Conservation (phyloP, 2,888 invertebrate genomes). For the Athalia cordata region DNA sequence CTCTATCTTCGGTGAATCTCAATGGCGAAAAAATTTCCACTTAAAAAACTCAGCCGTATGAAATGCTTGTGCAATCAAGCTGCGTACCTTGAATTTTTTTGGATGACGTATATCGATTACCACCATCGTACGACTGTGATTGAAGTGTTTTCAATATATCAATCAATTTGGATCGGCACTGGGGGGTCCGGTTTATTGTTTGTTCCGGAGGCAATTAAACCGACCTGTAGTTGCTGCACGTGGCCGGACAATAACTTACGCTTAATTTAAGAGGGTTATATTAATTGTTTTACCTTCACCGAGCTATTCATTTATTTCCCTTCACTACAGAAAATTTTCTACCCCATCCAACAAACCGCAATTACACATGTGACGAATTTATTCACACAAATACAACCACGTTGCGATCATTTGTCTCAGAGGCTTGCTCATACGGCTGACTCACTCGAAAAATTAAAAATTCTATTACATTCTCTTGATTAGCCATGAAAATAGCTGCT, state of each 20-base stretch:
- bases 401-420: slow-evolving; percentile 31
- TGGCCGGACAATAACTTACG: neutral
- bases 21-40: neutral
- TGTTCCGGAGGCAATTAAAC: slow-evolving; percentile 7
- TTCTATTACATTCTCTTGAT: slow-evolving; percentile 1
- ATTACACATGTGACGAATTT: slow-evolving; percentile 12
- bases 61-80: no score
- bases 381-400: neutral
- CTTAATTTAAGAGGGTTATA: no score
- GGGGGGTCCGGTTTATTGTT: slow-evolving; percentile 13
- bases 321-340: neutral
- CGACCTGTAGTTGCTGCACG: neutral
- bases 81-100: no score
- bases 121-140: neutral
- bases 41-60: no score
- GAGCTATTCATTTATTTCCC: slow-evolving; percentile 9
- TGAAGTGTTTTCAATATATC: slow-evolving; percentile 14
- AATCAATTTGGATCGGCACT: slow-evolving; percentile 4
- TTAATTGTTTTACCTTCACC: slow-evolving; percentile 3
- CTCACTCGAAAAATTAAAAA: slow-evolving; percentile 27
- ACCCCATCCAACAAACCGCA: neutral
- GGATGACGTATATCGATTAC: no score
- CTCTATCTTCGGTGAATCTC: slow-evolving; percentile 21
- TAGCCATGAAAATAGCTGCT: neutral
- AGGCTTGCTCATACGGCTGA: slow-evolving; percentile 16